Conservation (phyloP, 2,797 vertebrate species). For the Bovichtus diacanthus region DNA sequence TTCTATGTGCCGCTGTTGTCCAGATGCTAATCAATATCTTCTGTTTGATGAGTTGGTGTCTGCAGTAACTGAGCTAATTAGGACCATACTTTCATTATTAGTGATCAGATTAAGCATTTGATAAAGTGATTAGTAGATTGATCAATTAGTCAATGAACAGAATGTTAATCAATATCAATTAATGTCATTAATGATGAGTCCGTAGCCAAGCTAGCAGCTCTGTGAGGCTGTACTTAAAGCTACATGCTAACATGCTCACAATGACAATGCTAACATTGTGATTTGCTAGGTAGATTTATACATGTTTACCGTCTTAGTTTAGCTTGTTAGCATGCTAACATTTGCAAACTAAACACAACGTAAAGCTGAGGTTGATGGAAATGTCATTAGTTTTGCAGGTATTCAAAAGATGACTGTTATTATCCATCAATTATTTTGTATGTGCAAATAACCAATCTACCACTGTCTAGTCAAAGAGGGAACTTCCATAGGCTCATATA, state of each 20-base stretch:
- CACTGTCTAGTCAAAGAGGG: background rate
- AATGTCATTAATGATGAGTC: background rate
- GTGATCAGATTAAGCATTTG: background rate
- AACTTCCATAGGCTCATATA: background rate
- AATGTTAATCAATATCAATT: background rate
- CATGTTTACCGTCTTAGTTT: background rate
- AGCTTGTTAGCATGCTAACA: background rate
- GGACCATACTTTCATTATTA: conserved; percentile 2
- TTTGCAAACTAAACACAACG: background rate
- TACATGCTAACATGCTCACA: background rate
- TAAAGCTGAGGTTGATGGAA: no score
- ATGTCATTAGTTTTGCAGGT: background rate
- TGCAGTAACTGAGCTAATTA: background rate
- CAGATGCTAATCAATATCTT: background rate
- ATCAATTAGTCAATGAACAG: background rate
- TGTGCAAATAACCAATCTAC: no score
- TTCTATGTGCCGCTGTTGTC: no score
- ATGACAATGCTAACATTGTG: background rate
- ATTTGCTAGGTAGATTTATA: background rate
- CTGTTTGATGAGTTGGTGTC: background rate
- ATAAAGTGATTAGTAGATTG: background rate
- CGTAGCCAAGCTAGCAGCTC: no score
- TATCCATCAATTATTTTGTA: no score
- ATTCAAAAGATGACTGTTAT: no score
- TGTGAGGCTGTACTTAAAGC: no score